phyloP scores from a whole-genome alignment of 1,140 invertebrate species.

The Sinella curviseta region DNA sequence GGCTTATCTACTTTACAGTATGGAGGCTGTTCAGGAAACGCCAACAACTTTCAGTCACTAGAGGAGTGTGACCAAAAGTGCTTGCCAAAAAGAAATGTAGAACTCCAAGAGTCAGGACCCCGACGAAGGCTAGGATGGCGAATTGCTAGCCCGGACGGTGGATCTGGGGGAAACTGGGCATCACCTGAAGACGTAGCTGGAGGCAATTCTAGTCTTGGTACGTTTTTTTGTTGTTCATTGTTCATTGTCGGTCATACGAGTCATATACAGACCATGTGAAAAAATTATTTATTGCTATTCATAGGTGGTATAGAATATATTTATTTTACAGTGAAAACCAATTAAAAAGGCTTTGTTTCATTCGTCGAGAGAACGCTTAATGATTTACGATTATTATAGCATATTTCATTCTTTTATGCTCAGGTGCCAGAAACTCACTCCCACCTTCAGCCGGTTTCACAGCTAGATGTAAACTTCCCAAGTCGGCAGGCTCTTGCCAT shows the following conservation, averaged over 20 bases:
- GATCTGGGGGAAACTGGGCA: neutral
- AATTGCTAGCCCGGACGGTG: neutral
- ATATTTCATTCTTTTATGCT: neutral
- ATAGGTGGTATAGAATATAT: too few species aligned
- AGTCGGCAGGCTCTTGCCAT: constrained; percentile 61
- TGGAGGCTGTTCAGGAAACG: constrained; percentile 54
- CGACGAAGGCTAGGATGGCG: neutral
- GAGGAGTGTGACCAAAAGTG: constrained; percentile 48
- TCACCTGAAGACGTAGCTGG: neutral
- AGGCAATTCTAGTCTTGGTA: neutral
- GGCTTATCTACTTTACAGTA: too few species aligned
- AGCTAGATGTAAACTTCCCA: constrained; percentile 61
- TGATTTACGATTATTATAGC: neutral
- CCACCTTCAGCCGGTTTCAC: constrained; percentile 49
- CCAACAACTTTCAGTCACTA: constrained; percentile 52
- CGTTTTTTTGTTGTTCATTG: neutral
- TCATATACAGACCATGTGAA: too few species aligned
- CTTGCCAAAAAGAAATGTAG: neutral
- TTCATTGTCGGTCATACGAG: too few species aligned
- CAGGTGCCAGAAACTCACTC: neutral
- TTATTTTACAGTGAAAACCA: too few species aligned
- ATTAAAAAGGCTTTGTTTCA: too few species aligned
- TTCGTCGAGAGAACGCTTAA: too few species aligned
- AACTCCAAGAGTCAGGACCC: neutral
- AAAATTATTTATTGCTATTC: too few species aligned